Conservation (phyloP, 1,140 invertebrate species). For the Goniozus legneri region DNA sequence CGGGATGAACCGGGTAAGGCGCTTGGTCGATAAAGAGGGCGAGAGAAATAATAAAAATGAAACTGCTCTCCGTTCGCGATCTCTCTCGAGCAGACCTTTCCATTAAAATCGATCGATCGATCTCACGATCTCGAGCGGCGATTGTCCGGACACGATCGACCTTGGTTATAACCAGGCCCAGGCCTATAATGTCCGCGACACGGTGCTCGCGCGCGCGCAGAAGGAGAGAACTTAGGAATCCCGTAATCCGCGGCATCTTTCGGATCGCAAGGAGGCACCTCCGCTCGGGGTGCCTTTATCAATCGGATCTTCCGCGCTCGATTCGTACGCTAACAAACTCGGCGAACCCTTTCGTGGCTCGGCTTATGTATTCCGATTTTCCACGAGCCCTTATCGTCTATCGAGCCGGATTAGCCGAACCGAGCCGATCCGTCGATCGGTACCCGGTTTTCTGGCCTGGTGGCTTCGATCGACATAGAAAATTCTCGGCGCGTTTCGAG, state of each 20-base stretch:
- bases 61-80: slow-evolving; percentile 13
- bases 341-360: too few relatives aligned
- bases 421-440: too few relatives aligned
- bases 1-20: too few relatives aligned
- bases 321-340: slow-evolving; percentile 17
- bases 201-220: slow-evolving; percentile 5
- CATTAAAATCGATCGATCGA: slow-evolving; percentile 23
- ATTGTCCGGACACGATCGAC: slow-evolving; percentile 26
- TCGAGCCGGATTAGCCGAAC: too few relatives aligned
- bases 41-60: neutral
- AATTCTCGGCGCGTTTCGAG: too few relatives aligned
- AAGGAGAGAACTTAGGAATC: slow-evolving; percentile 19
- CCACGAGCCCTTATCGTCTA: too few relatives aligned
- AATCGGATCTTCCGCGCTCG: slow-evolving; percentile 14
- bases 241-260: slow-evolving; percentile 36
- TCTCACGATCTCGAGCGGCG: slow-evolving; percentile 27
- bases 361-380: too few relatives aligned
- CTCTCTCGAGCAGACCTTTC: slow-evolving; percentile 20
- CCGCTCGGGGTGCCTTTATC: slow-evolving; percentile 27
- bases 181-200: slow-evolving; percentile 7
- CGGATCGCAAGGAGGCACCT: slow-evolving; percentile 15
- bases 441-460: too few relatives aligned
- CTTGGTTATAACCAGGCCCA: slow-evolving; percentile 27
- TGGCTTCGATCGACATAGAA: too few relatives aligned
- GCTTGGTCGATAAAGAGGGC: too few relatives aligned